phyloP scores from a whole-genome alignment of 35 echinoderm and acorn worm species.

The Ophiothrix spiculata region DNA sequence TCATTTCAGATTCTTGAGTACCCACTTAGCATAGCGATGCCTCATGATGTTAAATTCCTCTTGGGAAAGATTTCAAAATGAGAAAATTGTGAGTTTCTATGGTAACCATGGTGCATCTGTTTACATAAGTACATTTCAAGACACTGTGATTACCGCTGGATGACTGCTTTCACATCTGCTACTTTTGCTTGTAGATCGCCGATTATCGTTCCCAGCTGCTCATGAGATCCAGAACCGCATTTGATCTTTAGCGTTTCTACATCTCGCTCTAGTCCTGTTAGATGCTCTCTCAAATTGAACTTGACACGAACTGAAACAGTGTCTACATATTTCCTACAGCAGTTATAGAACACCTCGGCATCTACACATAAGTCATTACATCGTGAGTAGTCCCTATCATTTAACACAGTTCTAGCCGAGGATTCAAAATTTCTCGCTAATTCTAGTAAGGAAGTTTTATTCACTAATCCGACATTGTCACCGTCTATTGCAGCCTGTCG shows the following conservation, averaged over 20 bases:
- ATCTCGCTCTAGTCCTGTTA: conserved; percentile 46
- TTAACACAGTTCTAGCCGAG: conserved; percentile 51
- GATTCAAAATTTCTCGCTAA: conserved; percentile 43
- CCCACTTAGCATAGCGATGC: too few relatives aligned
- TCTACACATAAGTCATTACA: conserved; percentile 71
- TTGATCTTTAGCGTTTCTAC: conserved; percentile 49
- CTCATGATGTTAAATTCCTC: neutral
- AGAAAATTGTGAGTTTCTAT: neutral
- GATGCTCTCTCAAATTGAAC: conserved; percentile 74
- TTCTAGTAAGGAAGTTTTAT: conserved; percentile 56
- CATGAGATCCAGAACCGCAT: conserved; percentile 32
- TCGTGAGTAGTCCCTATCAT: conserved; percentile 55
- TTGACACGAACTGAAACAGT: conserved; percentile 45
- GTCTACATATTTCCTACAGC: conserved; percentile 77
- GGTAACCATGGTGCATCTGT: neutral
- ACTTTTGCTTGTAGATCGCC: conserved; percentile 33
- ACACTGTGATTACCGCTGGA: conserved; percentile 48
- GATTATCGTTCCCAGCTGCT: conserved; percentile 54
- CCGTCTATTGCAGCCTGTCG: conserved; percentile 3
- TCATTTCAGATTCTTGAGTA: neutral
- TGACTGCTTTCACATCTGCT: conserved; percentile 30
- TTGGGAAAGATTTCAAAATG: neutral
- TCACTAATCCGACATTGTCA: conserved; percentile 27
- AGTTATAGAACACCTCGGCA: conserved; percentile 59
- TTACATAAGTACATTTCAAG: neutral